Evolutionary conservation across 2,113 vertebrate genomes (phyloP).

Genomic region (Azemiops feae): DNA sequence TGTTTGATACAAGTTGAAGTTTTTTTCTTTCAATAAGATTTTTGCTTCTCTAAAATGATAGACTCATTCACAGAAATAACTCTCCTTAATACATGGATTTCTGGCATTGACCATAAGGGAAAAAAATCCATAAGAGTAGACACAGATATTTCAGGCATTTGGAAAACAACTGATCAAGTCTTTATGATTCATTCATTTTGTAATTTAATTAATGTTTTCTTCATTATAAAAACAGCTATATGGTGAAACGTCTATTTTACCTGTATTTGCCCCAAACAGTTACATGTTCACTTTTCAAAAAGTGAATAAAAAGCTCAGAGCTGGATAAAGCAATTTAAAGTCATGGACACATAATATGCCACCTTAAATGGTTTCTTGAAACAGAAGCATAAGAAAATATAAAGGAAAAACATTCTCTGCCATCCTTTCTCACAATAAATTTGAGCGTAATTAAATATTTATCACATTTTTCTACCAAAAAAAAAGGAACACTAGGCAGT

Average conservation of each 20-base stretch:
- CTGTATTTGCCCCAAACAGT: constrained; percentile 42
- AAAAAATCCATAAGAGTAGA: neutral
- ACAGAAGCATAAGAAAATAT: neutral
- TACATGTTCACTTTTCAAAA: constrained; percentile 40
- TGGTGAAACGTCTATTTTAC: constrained; percentile 36
- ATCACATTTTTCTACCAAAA: neutral
- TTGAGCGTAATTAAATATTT: neutral
- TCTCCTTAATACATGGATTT: neutral
- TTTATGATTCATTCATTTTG: constrained; percentile 16
- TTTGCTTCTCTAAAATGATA: neutral
- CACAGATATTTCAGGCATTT: constrained; percentile 16
- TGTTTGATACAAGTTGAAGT: neutral
- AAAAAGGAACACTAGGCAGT: neutral
- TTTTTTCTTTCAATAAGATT: neutral
- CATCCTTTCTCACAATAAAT: neutral
- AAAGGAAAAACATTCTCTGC: neutral
- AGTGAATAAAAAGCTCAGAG: constrained; percentile 26
- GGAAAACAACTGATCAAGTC: neutral
- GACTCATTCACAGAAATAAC: neutral
- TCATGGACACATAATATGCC: constrained; percentile 7
- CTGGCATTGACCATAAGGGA: neutral
- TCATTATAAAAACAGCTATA: constrained; percentile 32
- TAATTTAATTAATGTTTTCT: neutral
- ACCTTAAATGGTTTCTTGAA: neutral
- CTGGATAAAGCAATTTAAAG: constrained; percentile 15